A percentile compares a stretch with the other conserved stretches of the same genome.
Conservation (phyloP, 2,113 vertebrate genomes). For the Poecilia latipinna region DNA sequence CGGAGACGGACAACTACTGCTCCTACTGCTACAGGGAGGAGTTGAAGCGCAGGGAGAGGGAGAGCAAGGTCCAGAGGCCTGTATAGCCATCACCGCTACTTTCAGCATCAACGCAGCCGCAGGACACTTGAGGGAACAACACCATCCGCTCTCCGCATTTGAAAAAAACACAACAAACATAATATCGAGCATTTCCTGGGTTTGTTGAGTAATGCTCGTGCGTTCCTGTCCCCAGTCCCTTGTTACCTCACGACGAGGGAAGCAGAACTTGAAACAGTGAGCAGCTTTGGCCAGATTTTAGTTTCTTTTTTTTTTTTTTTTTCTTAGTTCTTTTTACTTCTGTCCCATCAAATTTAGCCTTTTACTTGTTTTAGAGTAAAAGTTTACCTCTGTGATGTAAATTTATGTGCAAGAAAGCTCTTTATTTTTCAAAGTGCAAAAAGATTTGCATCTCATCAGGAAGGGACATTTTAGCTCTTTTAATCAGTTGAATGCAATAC, state of each 20-base stretch:
- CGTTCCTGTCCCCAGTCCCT: constrained; percentile 71
- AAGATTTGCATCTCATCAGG: constrained; percentile 60
- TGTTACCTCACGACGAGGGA: constrained; percentile 70
- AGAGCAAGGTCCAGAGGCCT: constrained; percentile 71
- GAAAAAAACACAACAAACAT: constrained; percentile 21
- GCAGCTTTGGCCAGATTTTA: constrained; percentile 83
- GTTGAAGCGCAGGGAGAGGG: constrained; percentile 89
- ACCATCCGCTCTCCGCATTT: constrained; percentile 73
- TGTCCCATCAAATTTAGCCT: constrained; percentile 73
- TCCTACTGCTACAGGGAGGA: constrained; percentile 99
- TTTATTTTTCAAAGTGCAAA: constrained; percentile 71
- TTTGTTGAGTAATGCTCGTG: constrained; percentile 73
- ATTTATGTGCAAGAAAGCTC: constrained; percentile 61
- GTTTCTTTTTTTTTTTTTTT: constrained; percentile 29
- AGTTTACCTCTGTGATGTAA: constrained; percentile 74
- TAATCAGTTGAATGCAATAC: constrained; percentile 81
- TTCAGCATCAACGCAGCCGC: constrained; percentile 57
- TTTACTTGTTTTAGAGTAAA: constrained; percentile 87
- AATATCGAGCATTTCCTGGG: constrained; percentile 70
- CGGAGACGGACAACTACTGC: constrained; percentile 96
- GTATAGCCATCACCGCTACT: constrained; percentile 66
- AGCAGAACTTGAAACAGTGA: constrained; percentile 80
- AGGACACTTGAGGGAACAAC: constrained; percentile 57
- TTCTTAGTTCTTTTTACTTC: constrained; percentile 26
- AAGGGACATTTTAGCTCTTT: constrained; percentile 72